phyloP scores from a whole-genome alignment of 2,797 vertebrate species.

The Brachyalestes nurse region DNA sequence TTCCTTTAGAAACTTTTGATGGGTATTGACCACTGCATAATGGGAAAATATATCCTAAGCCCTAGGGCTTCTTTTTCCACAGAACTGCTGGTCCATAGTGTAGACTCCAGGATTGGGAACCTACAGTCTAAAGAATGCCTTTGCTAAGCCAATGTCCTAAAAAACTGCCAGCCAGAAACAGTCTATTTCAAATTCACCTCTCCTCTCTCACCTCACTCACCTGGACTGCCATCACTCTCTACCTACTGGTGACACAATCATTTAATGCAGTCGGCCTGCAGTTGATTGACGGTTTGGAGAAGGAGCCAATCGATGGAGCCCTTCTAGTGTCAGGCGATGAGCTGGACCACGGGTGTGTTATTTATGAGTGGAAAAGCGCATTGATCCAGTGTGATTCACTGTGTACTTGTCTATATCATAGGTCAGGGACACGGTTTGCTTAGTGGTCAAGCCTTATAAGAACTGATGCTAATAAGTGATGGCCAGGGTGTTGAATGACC shows the following conservation, averaged over 20 bases:
- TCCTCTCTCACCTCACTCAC: conserved; percentile 4
- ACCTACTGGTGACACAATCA: conserved; percentile 18
- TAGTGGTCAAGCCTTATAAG: background rate
- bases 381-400: conserved; percentile 56
- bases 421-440: conserved; percentile 41
- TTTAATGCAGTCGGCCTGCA: conserved; percentile 36
- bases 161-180: background rate
- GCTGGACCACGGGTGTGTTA: conserved; percentile 44
- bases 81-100: no score
- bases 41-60: no score
- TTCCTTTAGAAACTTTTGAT: no score
- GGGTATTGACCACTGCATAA: no score
- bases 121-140: no score
- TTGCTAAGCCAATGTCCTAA: background rate
- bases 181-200: background rate
- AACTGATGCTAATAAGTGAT: background rate
- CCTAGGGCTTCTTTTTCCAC: no score
- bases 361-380: conserved; percentile 60
- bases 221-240: conserved; percentile 24
- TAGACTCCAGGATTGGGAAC: no score
- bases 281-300: conserved; percentile 44
- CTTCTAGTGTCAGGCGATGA: conserved; percentile 57
- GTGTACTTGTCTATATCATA: conserved; percentile 38
- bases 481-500: background rate
- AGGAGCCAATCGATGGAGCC: conserved; percentile 49